A percentile compares a stretch with the other conserved stretches of the same genome.
Evolutionary conservation across 1,140 invertebrate species (phyloP).

Genomic region (Drosophila cardini): DNA sequence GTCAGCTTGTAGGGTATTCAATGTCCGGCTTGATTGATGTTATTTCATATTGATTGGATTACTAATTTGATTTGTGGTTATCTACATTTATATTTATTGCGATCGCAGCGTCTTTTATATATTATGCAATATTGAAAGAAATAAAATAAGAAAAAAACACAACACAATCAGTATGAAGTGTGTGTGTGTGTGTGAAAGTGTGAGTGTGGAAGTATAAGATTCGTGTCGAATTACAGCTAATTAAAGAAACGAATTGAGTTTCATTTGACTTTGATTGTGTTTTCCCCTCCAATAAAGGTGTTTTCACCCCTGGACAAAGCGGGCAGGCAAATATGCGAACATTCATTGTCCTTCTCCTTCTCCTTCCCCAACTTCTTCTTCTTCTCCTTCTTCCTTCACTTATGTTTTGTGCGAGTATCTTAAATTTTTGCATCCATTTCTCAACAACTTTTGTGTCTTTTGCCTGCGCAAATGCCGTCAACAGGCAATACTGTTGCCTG

Average conservation of each 20-base stretch:
- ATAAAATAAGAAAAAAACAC: constrained; percentile 1
- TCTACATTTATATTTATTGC: constrained; percentile 1
- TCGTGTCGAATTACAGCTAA: constrained; percentile 42
- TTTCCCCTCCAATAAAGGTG: constrained; percentile 2
- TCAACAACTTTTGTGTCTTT: neutral
- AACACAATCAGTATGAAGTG: constrained; percentile 17
- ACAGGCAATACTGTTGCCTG: neutral
- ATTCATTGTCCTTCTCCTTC: too few relatives aligned
- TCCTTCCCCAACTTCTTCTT: too few relatives aligned
- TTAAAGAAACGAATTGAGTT: constrained; percentile 32
- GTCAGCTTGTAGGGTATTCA: too few relatives aligned
- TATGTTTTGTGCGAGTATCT: neutral
- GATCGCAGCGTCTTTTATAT: constrained; percentile 11
- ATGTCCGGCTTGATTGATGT: neutral
- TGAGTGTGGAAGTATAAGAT: constrained; percentile 31
- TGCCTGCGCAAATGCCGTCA: constrained; percentile 5
- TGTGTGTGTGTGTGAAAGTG: neutral
- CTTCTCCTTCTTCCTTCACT: too few relatives aligned
- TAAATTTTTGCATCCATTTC: neutral
- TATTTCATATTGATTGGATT: constrained; percentile 16
- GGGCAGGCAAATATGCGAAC: constrained; percentile 1
- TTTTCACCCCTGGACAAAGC: constrained; percentile 4
- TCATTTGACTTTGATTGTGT: constrained; percentile 14
- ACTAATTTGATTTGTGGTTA: constrained; percentile 21
- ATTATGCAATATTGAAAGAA: constrained; percentile 41